Evolutionary conservation across 2,888 invertebrate genomes (phyloP), one percentile per base, ranked within the genome.

Genomic region (Acanthococcus lagerstroemiae): DNA sequence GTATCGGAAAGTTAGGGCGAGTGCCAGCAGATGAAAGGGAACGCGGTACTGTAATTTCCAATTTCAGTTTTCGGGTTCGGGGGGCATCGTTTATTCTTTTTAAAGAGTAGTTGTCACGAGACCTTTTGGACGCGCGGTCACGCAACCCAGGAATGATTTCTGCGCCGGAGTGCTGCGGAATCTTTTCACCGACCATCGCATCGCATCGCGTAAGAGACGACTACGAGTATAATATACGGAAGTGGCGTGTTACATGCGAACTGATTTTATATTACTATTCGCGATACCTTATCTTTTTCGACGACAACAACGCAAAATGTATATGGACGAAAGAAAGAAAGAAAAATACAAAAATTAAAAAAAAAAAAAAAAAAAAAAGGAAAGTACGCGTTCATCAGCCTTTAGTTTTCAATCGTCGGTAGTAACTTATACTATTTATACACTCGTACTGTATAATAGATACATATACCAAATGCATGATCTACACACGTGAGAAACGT

Each of bases 91-190:
- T 63, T 63, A 63, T 63, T 63, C 54, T 27, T 58, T 61, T 52
- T 63, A 63, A 63, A 63, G 54, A 63, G 54, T 27, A 52, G 63
- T 63, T 63, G 63, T 63, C 63, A 63, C 63, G 63, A 63, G 52
- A 63, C 52, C 52, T 52, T 52, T 63, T 52, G 37, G 37, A 52
- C 52, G 9, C 22, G 27, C 44, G 50, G 63, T 63, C 63, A 63
- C 63, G 63, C 63, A 63, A 63, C 52, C 19, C n/a, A 19, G 52
- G 52, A 52, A 22, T 19, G 4, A 52, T 12, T 19, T 48, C 48
- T 48, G 17, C 21, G n/a, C 48, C 9, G 17, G 12, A n/a, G 48
- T 48, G n/a, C 48, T 48, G 17, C 21, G 17, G 48, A n/a, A 19
- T 48, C 48, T 48, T 48, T 48, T 48, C 21, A 48, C 48, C 21